phyloP scores from a whole-genome alignment of 2,113 vertebrate genomes.

The Canis aureus region DNA sequence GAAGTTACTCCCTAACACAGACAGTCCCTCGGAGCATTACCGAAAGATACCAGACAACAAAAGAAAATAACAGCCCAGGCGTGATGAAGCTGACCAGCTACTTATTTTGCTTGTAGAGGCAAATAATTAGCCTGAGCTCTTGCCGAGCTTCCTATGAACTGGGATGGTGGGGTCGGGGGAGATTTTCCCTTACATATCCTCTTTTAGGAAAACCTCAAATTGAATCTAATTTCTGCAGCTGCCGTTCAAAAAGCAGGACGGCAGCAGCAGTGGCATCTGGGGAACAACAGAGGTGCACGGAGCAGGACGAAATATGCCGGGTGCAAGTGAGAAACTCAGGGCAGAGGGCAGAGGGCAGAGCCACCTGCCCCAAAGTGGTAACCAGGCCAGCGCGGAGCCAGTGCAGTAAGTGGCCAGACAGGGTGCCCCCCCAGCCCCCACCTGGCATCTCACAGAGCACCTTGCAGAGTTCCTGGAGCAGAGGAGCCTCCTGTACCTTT shows the following conservation, averaged over 20 bases:
- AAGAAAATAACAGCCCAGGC: constrained; percentile 9
- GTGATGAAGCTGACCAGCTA: neutral
- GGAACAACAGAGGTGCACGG: constrained; percentile 73
- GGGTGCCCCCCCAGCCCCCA: neutral
- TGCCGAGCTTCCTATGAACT: constrained; percentile 52
- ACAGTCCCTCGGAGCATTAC: neutral
- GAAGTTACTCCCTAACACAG: neutral
- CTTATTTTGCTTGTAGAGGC: constrained; percentile 63
- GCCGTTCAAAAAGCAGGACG: constrained; percentile 83
- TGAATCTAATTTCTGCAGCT: constrained; percentile 87
- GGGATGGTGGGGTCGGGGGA: neutral
- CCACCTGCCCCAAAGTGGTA: neutral
- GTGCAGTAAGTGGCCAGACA: constrained; percentile 47
- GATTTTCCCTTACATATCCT: constrained; percentile 69
- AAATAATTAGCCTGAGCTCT: constrained; percentile 66
- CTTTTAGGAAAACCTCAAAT: constrained; percentile 86
- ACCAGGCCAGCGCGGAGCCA: neutral
- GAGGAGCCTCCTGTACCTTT: constrained; percentile 81
- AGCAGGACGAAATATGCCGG: constrained; percentile 64
- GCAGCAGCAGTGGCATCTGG: constrained; percentile 77
- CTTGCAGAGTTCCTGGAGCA: neutral
- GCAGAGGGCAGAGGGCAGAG: constrained; percentile 38
- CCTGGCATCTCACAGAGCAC: neutral
- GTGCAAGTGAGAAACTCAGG: constrained; percentile 53
- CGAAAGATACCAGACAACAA: neutral